Base-by-base conservation (phyloP, 92 coral and sea anemone species). In the Zoanthus sansibaricus region DNA sequence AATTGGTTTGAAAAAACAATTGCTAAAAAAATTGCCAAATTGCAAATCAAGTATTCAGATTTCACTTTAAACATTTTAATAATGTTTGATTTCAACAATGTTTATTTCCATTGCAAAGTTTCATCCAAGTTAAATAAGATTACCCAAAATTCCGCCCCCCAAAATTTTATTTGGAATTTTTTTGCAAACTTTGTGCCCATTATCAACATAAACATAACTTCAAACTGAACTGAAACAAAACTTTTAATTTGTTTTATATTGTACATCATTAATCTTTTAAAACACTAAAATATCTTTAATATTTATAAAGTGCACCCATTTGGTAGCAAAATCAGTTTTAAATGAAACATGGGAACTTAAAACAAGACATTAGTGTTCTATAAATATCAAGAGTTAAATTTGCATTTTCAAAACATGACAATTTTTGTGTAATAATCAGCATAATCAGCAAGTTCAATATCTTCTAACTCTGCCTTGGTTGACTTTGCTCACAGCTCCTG, bases 401-500 rank as follows among this genome's bases (percentile, higher is more conserved):
- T 54, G 45, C 12, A 7, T 7, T 46, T 46, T 72, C 15, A 44
- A 72, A 72, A 72, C 77, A 72, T 72, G 77, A 0, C 77, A 32
- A 30, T 71, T 69, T 72, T 72, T 37, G 77, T 72, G 16, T 54
- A 72, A 72, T 72, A 72, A 0, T 25, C 25, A 25, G 25, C 25
- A 25, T 25, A 25, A 25, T 25, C 55, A 44, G 56, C 77, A 44
- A 72, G 52, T 72, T 72, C 5, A 31, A 31, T 45, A 75, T 59
- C 76, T 83, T 56, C 76, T 78, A 88, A 55, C 83, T 77, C 76
- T 91, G 91, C 83, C 94, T 91, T 84, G 80, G 45, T 30, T 91
- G 87, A 18, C 75, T 91, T 77, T 85, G 37, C 69, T 88, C 92
- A 71, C 71, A 88, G 59, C 85, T 85, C 87, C 90, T 88, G 73